phyloP scores from a whole-genome alignment of 2,888 invertebrate genomes.

The Lithophane semibrunnea region DNA sequence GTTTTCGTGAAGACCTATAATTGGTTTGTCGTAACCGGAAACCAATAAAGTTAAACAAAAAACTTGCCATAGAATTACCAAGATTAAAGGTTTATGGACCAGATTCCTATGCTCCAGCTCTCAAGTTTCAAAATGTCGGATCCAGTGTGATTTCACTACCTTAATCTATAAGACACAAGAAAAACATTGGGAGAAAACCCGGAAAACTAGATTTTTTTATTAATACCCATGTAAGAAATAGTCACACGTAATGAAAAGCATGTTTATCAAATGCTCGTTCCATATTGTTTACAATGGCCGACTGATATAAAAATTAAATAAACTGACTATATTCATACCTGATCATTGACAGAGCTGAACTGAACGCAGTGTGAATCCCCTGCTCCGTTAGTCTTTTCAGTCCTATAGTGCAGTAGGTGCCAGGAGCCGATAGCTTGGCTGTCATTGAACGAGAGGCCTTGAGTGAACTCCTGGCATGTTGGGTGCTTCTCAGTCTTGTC shows the following conservation, averaged over 20 bases:
- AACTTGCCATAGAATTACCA: background rate
- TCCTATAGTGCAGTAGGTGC: slow-evolving; percentile 80
- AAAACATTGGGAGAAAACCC: background rate
- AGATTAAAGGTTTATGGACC: background rate
- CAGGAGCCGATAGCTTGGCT: slow-evolving; percentile 80
- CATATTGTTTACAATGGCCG: background rate
- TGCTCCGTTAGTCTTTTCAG: slow-evolving; percentile 75
- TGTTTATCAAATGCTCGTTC: background rate
- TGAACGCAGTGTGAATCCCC: slow-evolving; percentile 81
- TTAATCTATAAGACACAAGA: background rate
- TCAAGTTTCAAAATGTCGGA: background rate
- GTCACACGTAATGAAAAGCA: too few relatives aligned
- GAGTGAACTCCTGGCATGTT: slow-evolving; percentile 81
- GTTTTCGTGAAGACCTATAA: slow-evolving; percentile 8
- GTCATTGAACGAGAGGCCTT: slow-evolving; percentile 80
- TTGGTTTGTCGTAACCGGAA: slow-evolving; percentile 13
- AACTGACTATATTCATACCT: slow-evolving; percentile 69
- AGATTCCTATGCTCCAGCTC: background rate
- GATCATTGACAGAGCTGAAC: slow-evolving; percentile 74
- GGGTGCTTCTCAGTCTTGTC: slow-evolving; percentile 68
- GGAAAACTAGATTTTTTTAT: background rate
- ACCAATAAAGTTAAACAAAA: slow-evolving; percentile 21
- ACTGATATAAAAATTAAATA: background rate
- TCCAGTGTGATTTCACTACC: too few relatives aligned
- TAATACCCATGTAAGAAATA: background rate